These are phyloP conservation scores for Nylanderia fulva DNA, from an alignment of 1,140 invertebrate genomes.

Conservation along the genomic window DNA sequence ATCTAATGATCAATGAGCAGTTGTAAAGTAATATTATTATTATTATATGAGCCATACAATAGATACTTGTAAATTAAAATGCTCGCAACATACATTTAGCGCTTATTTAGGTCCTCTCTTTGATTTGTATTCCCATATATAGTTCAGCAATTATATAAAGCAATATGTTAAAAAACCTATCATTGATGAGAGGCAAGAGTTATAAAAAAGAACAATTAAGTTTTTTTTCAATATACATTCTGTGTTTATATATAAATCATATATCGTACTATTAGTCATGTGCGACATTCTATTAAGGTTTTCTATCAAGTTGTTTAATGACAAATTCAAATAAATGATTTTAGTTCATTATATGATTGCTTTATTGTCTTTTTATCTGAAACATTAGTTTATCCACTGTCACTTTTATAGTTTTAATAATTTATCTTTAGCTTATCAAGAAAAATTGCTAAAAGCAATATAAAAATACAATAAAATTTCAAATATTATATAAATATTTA, in stretches of 20 bases:
- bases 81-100: constrained; percentile 63
- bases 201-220: constrained; percentile 29
- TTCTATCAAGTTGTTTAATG: background rate
- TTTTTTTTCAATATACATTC: constrained; percentile 38
- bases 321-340: constrained; percentile 47
- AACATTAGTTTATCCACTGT: background rate
- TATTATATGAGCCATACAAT: constrained; percentile 74
- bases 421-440: background rate
- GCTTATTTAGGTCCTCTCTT: constrained; percentile 65
- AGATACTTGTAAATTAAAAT: constrained; percentile 79
- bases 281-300: constrained; percentile 33
- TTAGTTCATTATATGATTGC: constrained; percentile 27
- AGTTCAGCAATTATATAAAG: constrained; percentile 3
- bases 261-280: constrained; percentile 20
- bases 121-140: constrained; percentile 44
- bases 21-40: constrained; percentile 80
- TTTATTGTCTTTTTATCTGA: constrained; percentile 2
- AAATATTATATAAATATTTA: background rate
- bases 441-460: background rate
- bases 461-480: background rate
- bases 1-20: constrained; percentile 75
- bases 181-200: constrained; percentile 7
- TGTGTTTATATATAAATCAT: constrained; percentile 42
- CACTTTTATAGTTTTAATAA: background rate
- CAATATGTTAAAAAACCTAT: constrained; percentile 14